Conservation (phyloP, 1,140 invertebrate species). For the Heterodera carotae region DNA sequence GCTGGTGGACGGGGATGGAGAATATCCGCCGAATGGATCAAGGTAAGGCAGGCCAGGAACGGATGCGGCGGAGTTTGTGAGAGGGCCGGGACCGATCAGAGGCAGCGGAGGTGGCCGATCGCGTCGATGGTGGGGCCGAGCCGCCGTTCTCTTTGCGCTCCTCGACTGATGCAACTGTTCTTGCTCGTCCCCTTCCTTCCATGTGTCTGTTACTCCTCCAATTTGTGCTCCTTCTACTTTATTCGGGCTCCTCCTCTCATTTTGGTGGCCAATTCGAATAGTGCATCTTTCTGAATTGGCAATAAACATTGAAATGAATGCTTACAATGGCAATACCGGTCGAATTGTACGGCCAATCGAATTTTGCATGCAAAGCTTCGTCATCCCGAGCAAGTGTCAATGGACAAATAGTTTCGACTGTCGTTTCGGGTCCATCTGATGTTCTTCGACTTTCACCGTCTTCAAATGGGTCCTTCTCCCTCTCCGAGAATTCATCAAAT, state of each 20-base stretch:
- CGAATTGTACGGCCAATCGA: neutral
- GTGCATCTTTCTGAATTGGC: neutral
- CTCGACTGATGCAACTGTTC: neutral
- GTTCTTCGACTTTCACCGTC: neutral
- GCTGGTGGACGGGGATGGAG: neutral
- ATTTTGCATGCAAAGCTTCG: neutral
- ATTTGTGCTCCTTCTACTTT: neutral
- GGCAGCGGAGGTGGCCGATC: conserved; percentile 3
- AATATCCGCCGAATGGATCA: neutral
- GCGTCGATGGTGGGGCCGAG: neutral
- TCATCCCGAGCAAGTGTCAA: neutral
- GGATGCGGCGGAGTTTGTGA: neutral
- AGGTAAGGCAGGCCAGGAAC: neutral
- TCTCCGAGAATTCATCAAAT: neutral
- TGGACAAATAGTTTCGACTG: neutral
- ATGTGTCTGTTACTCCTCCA: neutral
- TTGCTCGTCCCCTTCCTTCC: neutral
- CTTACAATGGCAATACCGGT: neutral
- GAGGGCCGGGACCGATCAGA: neutral
- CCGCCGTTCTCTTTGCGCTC: neutral
- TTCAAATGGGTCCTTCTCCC: neutral
- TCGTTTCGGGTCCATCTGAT: neutral
- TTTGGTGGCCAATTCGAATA: neutral
- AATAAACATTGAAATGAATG: neutral
- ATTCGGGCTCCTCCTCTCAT: neutral